These are phyloP conservation scores for Thamnophis elegans DNA, from an alignment of 2,797 vertebrate genomes.

Conservation along the genomic window DNA sequence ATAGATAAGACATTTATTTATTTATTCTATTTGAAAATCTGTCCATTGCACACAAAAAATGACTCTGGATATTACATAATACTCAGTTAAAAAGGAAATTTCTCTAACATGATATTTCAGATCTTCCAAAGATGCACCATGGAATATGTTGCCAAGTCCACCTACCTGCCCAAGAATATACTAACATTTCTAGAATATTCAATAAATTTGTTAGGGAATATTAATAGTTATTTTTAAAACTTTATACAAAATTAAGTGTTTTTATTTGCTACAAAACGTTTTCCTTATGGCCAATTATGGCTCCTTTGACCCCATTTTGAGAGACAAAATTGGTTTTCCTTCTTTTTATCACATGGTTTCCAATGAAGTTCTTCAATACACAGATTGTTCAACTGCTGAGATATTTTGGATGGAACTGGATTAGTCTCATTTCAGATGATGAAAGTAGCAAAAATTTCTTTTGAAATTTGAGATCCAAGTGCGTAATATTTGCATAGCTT, in stretches of 20 bases:
- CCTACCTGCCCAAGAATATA: background rate
- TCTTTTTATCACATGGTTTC: background rate
- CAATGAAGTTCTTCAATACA: background rate
- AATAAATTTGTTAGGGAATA: background rate
- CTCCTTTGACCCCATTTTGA: background rate
- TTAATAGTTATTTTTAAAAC: too few species aligned
- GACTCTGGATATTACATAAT: too few species aligned
- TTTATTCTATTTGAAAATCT: too few species aligned
- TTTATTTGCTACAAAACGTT: background rate
- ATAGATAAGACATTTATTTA: background rate
- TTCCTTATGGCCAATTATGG: background rate
- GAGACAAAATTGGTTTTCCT: background rate
- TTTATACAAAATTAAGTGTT: too few species aligned
- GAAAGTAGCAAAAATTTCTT: background rate
- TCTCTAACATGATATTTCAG: background rate
- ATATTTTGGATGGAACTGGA: conserved; percentile 10
- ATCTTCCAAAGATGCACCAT: background rate
- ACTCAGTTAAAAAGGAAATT: too few species aligned
- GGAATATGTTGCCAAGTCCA: background rate
- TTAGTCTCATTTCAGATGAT: background rate
- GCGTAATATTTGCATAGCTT: background rate
- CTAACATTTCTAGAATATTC: background rate
- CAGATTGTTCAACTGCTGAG: background rate
- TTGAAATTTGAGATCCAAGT: background rate
- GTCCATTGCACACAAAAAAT: too few species aligned